These are phyloP conservation scores for Seriola aureovittata DNA, from an alignment of 2,113 vertebrate species.

Conservation along the genomic window DNA sequence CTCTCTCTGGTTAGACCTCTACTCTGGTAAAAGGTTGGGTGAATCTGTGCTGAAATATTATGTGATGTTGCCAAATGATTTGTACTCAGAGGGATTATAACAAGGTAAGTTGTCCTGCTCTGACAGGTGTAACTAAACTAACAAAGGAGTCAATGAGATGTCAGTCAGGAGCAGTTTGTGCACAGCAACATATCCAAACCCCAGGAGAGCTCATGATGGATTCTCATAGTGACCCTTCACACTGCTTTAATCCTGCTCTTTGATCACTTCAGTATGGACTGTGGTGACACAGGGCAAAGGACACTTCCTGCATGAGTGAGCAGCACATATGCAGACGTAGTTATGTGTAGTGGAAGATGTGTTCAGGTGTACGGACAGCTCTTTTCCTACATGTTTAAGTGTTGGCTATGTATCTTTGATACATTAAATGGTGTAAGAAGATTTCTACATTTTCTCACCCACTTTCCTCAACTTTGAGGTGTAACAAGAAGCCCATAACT, in stretches of 20 bases:
- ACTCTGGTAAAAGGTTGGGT: neutral
- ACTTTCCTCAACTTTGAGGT: neutral
- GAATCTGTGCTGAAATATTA: neutral
- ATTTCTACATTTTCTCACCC: neutral
- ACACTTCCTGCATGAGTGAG: neutral
- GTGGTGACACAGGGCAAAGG: neutral
- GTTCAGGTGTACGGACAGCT: neutral
- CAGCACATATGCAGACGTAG: no score
- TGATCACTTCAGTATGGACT: neutral
- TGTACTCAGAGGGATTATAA: neutral
- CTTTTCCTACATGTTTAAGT: neutral
- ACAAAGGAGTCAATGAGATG: neutral
- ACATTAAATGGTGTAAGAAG: neutral
- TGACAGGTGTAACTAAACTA: neutral
- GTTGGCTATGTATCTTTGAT: neutral
- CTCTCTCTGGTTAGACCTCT: neutral
- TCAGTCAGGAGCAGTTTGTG: neutral
- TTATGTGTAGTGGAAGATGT: neutral
- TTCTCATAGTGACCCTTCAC: neutral
- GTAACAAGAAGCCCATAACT: neutral
- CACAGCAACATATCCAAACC: neutral
- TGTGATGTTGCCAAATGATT: neutral
- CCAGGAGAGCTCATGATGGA: neutral
- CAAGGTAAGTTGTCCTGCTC: neutral
- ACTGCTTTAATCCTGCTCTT: slow-evolving; percentile 8